A percentile compares a stretch with the other conserved stretches of the same genome.
Conservation (phyloP, 2,797 vertebrate species). For the Catharus ustulatus region DNA sequence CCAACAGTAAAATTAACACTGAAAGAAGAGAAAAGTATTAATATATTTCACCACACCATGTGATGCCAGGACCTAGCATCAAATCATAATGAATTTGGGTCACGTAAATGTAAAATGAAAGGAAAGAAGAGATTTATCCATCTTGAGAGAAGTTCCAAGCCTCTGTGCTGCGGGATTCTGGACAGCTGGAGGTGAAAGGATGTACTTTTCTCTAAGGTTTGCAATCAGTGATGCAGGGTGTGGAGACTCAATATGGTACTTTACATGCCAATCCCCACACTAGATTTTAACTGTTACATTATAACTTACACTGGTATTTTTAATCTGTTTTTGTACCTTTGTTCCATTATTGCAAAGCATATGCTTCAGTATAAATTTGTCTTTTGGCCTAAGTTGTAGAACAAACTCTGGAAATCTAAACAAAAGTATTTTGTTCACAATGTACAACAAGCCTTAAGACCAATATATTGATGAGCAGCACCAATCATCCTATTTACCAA, state of each 20-base stretch:
- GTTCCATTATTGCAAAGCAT: background rate
- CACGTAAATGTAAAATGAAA: background rate
- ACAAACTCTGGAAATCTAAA: background rate
- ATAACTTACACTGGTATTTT: background rate
- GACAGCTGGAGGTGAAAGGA: background rate
- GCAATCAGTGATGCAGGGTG: rapidly evolving
- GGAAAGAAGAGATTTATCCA: background rate
- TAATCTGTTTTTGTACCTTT: background rate
- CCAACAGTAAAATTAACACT: background rate
- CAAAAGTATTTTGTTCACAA: background rate
- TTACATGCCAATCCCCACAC: background rate
- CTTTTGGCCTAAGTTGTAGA: background rate
- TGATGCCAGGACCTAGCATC: background rate
- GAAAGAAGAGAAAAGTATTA: background rate
- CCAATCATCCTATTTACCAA: background rate
- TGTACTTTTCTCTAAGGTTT: background rate
- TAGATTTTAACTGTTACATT: background rate
- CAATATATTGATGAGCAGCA: background rate
- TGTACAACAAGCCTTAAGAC: background rate
- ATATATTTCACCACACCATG: background rate
- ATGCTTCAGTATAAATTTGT: background rate
- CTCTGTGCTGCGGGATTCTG: background rate
- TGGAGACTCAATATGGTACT: rapidly evolving
- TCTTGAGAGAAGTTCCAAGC: background rate
- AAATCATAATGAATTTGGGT: background rate